A percentile compares a stretch with the other conserved stretches of the same genome.
These are phyloP conservation scores for Umimayanthus chanpuru DNA, from an alignment of 92 coral and sea anemone species.

Conservation along the genomic window DNA sequence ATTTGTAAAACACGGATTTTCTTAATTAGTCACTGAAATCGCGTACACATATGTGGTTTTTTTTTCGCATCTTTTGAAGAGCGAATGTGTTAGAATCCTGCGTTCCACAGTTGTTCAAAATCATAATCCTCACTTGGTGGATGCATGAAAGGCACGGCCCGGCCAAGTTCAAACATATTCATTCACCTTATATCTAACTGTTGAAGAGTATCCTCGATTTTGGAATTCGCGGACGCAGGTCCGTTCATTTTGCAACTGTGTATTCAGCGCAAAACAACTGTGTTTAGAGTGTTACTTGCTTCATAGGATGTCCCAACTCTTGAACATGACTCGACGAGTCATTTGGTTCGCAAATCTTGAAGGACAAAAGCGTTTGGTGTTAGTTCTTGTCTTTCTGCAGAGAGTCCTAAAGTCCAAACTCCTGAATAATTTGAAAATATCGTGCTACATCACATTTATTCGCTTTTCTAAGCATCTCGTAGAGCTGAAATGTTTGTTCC, in stretches of 20 bases:
- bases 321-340: no score
- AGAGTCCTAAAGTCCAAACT: neutral
- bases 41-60: neutral
- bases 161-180: no score
- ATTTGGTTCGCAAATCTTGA: neutral
- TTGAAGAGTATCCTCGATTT: no score
- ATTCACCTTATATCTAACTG: no score
- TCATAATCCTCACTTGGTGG: neutral
- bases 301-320: no score
- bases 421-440: no score
- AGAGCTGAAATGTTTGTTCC: neutral
- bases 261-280: no score
- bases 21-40: neutral
- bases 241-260: no score
- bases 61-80: neutral
- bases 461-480: neutral
- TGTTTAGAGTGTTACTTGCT: no score
- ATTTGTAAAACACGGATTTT: neutral
- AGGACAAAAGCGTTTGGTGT: neutral
- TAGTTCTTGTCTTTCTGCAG: no score
- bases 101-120: neutral
- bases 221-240: no score
- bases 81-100: neutral
- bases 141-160: no score
- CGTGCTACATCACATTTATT: neutral